Evolutionary conservation across 2,888 invertebrate genomes (phyloP), one percentile per base, ranked within the genome.

Genomic region (Campaea margaritaria): DNA sequence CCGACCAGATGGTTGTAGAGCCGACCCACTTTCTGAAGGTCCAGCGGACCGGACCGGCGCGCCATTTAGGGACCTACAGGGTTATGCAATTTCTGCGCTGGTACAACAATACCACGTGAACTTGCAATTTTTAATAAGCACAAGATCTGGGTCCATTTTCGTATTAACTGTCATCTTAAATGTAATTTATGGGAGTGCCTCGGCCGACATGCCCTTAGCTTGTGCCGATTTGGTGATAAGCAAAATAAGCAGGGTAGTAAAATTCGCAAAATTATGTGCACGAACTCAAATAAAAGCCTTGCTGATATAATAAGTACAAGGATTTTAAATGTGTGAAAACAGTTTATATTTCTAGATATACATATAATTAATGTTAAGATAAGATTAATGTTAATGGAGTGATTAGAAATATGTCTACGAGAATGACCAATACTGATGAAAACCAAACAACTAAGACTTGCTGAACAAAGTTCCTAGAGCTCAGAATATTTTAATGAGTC

Each of bases 1-100:
- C 79, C 78, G 78, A 84, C 90, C 90, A 91, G 89, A 91, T 91
- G 91, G 90, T 84, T 85, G 83, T 84, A 83, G 80, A 68, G 76
- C 67, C 85, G 91, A 89, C 91, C 90, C 86, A 91, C 87, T 83
- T 90, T 76, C 70, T 80, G 87, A 91, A 91, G 91, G 91, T 86
- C 87, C 85, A 76, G 67, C 73, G 73, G 75, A 73, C 80, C 80
- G 80, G 83, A 76, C 79, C 72, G 79, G 73, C 76, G 73, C 71
- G 72, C 89, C 89, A 79, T 89, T 73, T 87, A 90, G 73, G 90
- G 89, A 73, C 68, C 64, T 70, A 67, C 88, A 84, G 84, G 86
- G 87, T 91, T 91, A 85, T 85, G 85, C 85, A 88, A 91, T 57
- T 68, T 73, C 74, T 70, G 70, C 59, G 64, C 66, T 34, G 64